Evolutionary conservation across 2,113 vertebrate genomes (phyloP), one percentile per base, ranked within the genome.

Genomic region (Pygoscelis antarcticus): DNA sequence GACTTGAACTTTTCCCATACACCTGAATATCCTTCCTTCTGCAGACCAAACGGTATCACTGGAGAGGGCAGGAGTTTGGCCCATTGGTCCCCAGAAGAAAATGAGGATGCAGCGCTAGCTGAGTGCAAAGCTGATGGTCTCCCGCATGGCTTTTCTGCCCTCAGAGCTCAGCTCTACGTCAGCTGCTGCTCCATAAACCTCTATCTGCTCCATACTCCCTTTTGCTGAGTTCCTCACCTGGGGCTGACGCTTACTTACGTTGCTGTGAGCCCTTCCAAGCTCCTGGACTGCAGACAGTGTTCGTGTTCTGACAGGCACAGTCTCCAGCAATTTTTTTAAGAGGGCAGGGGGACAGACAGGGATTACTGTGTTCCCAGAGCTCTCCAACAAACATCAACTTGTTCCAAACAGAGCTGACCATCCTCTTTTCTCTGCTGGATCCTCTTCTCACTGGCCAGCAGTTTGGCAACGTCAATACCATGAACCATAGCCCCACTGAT

Each of bases 181-280:
- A 21, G 16, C 62, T 44, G 27, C 51, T 60, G 74, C 62, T 85
- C 51, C 22, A 6, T 47, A 22, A 22, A 34, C 13, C 22, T 47
- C 52, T 16, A 13, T 8, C 61, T 38, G 46, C 38, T 60, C 57
- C 30, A 3, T n/a, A 36, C 22, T 76, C 22, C 16, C 16, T 89
- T 62, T 75, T 60, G 3, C 16, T 2, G 7, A 42, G 38, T 51
- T 74, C 42, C 11, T 57, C 14, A 40, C 23, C 23, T 42, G 19
- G 8, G 30, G 8, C 11, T 2, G 9, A 5, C 47, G 51, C 26
- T 61, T 38, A 21, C 9, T 55, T 40, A 46, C 0, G 1, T 47
- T 62, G 32, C 82, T 62, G 36, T n/a, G 47, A 83, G 36, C 25
- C 1, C 0, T 72, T 78, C 29, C 34, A 62, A 29, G 22, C 77